phyloP scores from a whole-genome alignment of 1,140 invertebrate species.

The Diorhabda sublineata region DNA sequence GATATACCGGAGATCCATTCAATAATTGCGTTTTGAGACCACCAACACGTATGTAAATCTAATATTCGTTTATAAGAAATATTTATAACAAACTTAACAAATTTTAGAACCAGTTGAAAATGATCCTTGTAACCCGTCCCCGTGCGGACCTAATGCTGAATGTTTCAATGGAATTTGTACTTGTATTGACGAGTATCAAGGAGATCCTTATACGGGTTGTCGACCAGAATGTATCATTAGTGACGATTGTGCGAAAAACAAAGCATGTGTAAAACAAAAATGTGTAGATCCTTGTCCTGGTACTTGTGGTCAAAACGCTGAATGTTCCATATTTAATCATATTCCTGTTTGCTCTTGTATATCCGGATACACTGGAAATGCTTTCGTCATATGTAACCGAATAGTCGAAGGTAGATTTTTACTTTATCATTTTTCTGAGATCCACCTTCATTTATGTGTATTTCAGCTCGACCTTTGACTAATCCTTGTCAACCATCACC shows the following conservation, averaged over 20 bases:
- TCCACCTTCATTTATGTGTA: background rate
- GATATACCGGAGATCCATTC: constrained; percentile 64
- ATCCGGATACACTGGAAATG: constrained; percentile 56
- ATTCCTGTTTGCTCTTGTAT: constrained; percentile 63
- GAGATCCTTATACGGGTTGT: constrained; percentile 55
- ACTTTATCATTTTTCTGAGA: constrained; percentile 18
- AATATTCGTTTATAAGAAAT: background rate
- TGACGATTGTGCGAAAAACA: constrained; percentile 61
- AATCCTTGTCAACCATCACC: constrained; percentile 52
- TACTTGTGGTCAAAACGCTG: constrained; percentile 62
- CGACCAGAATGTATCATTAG: constrained; percentile 66
- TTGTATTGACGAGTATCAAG: constrained; percentile 50
- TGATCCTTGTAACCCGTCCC: constrained; percentile 64
- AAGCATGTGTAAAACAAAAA: constrained; percentile 66
- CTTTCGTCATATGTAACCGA: constrained; percentile 53
- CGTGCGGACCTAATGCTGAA: constrained; percentile 66
- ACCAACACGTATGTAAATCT: constrained; percentile 31
- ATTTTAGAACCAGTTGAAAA: constrained; percentile 45
- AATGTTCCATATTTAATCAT: constrained; percentile 63
- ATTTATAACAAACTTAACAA: background rate
- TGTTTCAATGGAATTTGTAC: constrained; percentile 53
- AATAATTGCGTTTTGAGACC: constrained; percentile 55
- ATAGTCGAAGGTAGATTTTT: constrained; percentile 24
- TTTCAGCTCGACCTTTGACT: constrained; percentile 35
- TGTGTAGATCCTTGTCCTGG: constrained; percentile 70